A percentile compares a stretch with the other conserved stretches of the same genome.
These are phyloP conservation scores for Dicyrtoma fusca DNA, from an alignment of 2,888 invertebrate species.

Conservation along the genomic window DNA sequence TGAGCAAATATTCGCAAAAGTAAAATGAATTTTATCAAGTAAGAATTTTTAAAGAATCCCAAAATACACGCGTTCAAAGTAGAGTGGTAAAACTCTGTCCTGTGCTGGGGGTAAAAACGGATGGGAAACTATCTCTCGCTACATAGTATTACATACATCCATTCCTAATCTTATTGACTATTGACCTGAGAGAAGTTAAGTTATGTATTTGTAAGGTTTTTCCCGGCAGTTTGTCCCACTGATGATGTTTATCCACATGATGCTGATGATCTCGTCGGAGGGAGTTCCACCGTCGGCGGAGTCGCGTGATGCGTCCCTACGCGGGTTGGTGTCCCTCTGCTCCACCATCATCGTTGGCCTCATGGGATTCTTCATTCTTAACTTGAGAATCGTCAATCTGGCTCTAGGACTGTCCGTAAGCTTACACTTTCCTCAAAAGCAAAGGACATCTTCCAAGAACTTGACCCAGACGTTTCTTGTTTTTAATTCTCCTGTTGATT, in stretches of 20 bases:
- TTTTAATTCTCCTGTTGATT: background rate
- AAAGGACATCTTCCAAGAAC: background rate
- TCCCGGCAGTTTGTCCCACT: background rate
- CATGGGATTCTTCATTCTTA: slow-evolving; percentile 12
- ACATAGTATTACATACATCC: too few species aligned
- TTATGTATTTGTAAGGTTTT: too few species aligned
- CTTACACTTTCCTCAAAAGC: background rate
- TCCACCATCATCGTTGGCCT: background rate
- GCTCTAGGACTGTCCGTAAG: slow-evolving; percentile 5
- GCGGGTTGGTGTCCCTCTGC: background rate
- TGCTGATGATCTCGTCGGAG: background rate
- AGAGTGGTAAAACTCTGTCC: too few species aligned
- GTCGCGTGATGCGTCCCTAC: background rate
- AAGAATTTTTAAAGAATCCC: too few species aligned
- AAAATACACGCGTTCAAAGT: too few species aligned
- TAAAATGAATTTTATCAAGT: too few species aligned
- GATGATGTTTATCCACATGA: background rate
- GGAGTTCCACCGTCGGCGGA: background rate
- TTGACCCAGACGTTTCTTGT: background rate
- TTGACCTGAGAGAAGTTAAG: too few species aligned
- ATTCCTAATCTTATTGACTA: too few species aligned
- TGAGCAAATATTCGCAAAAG: too few species aligned
- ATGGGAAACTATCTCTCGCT: too few species aligned
- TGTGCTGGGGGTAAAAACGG: too few species aligned
- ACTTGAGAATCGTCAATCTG: slow-evolving; percentile 4